Percentiles rank a stretch among this genome's conserved stretches.
These are phyloP conservation scores for Paramormyrops hopkinsi DNA, from an alignment of 2,797 vertebrate species.

Conservation along the genomic window DNA sequence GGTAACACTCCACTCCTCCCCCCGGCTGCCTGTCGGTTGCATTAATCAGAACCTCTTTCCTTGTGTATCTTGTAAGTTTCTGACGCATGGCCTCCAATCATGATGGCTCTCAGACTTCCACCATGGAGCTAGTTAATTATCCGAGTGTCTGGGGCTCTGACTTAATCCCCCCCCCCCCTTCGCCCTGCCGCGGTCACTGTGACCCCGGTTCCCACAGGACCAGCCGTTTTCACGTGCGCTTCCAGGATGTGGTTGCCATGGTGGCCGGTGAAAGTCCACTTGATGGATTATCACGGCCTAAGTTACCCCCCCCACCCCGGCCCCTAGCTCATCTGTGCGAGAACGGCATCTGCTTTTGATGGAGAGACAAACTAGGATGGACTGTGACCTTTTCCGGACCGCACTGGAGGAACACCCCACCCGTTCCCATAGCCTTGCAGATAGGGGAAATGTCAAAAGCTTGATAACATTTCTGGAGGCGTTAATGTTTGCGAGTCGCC, in stretches of 20 bases:
- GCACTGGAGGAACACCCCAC: neutral
- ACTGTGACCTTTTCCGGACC: neutral
- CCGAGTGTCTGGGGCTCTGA: neutral
- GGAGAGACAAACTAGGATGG: neutral
- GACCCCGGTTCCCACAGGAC: neutral
- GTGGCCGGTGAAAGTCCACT: neutral
- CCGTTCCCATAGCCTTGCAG: conserved; percentile 14
- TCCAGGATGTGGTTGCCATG: neutral
- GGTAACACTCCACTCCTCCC: neutral
- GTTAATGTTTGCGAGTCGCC: neutral
- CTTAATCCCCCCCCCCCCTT: neutral
- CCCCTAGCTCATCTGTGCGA: neutral
- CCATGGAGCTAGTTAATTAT: neutral
- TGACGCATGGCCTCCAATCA: neutral
- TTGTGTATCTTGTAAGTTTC: neutral
- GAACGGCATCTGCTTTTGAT: neutral
- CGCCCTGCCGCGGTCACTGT: neutral
- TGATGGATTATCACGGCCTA: neutral
- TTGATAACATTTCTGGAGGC: neutral
- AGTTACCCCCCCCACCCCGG: neutral
- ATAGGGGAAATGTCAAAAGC: neutral
- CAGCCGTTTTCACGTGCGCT: neutral
- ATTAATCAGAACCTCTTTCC: neutral
- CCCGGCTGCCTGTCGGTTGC: neutral
- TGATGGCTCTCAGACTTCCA: neutral